Conservation (phyloP, 2,113 vertebrate species). For the Otolemur garnettii region DNA sequence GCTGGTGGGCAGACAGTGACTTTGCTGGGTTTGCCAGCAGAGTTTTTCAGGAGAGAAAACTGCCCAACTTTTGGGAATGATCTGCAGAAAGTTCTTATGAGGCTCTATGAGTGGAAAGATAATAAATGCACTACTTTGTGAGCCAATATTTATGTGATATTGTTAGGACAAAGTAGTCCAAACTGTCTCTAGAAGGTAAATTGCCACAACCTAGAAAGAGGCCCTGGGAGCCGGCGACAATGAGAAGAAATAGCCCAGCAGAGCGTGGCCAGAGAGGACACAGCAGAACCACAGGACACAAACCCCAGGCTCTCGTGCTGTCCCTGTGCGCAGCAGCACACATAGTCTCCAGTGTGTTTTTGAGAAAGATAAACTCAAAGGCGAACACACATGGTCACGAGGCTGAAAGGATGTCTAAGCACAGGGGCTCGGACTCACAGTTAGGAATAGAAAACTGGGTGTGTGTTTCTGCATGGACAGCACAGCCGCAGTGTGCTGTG, state of each 20-base stretch:
- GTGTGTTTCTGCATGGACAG: not conserved
- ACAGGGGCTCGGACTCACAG: not conserved
- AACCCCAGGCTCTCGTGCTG: not conserved
- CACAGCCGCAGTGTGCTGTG: not conserved
- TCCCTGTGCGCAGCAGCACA: fast-evolving
- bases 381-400: fast-evolving
- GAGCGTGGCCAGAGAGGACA: not conserved
- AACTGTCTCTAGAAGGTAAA: not conserved
- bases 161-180: not conserved
- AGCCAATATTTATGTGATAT: not conserved
- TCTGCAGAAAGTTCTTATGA: not conserved
- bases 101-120: not conserved
- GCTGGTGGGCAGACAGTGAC: not conserved
- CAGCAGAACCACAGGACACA: not conserved
- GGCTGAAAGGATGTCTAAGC: no score
- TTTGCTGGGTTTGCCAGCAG: not conserved
- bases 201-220: not conserved
- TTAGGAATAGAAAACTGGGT: not conserved
- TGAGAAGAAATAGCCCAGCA: not conserved
- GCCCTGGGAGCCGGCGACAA: not conserved
- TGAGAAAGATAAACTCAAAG: not conserved
- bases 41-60: not conserved
- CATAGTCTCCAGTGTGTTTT: not conserved
- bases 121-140: not conserved
- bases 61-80: not conserved